Base-by-base conservation (phyloP, 2,113 vertebrate species). In the Sinocyclocheilus grahami region DNA sequence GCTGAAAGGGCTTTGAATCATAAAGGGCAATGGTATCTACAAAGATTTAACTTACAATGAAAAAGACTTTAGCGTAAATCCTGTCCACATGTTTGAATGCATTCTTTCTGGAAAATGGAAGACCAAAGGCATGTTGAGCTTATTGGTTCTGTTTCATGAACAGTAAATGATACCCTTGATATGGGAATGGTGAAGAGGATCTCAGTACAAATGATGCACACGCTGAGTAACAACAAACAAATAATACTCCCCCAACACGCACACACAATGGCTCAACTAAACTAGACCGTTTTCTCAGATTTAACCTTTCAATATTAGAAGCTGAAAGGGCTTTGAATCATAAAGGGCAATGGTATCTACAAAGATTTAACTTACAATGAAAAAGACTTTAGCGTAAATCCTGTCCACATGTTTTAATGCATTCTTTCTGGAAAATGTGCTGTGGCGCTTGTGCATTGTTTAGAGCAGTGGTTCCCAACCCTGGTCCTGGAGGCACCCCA, bases 181-280 rank as follows among this genome's bases (percentile, higher is more conserved):
- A 20, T 18, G 24, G 37, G 20, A 13, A 55, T 20, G 20, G n/a
- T 27, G 48, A 65, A 71, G 24, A 48, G 8, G 18, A 71, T 72
- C 74, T 76, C 62, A 90, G 75, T 85, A 84, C 58, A 65, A 58
- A 83, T 88, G 79, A 87, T 78, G 55, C 63, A 82, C 83, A 30
- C 79, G 65, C 5, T 87, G 81, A 86, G 60, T 84, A 85, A 88
- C 76, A 85, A n/a, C 20, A 82, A 77, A 62, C 27, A 5, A 62
- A 63, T 16, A 6, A 82, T 48, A 69, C 8, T 48, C 24, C 33
- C 33, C 1, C 22, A 81, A 65, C 76, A 78, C 7, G 33, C 22
- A 78, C 16, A 62, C 30, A 72, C 3, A 39, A 22, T 72, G 2
- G 33, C 37, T 48, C 18, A 63, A 39, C 51, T 7, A 22, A 33